Base-by-base conservation (phyloP, 2,797 vertebrate species). In the Caiman crocodilus region DNA sequence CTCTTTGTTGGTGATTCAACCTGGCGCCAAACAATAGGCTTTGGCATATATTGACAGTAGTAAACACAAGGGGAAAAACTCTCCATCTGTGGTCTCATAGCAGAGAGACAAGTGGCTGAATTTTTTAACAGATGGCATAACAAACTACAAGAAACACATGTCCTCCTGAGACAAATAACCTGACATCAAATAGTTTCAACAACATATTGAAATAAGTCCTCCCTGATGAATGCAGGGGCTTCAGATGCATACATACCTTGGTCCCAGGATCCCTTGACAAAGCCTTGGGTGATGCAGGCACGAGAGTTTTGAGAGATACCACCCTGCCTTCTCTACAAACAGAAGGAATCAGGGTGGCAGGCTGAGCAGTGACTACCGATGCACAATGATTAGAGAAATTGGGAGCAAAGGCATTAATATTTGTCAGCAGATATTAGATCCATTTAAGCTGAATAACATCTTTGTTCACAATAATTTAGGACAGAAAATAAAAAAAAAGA, bases 131-230 rank as follows among this genome's bases (percentile, higher is more conserved):
- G 97, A 98, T 98, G 97, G 97, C 96, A 89, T 20, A 96, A 94
- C 96, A 97, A 97, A 94, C 96, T 96, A 94, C 95, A 94, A 63
- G 91, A 90, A 97, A 56, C 30, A 11, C 7, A 0, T 9, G 2
- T 89, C 95, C 95, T 95, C 97, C 84, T 63, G 97, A 96, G 97
- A 97, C 97, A 6, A 9, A 30, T 74, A 97, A 81, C 96, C 96
- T 97, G 97, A 97, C 97, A 97, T 96, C 95, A 96, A 93, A 96
- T 95, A 95, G 93, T 93, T 98, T 92, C 96, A 96, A 87, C 96
- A 97, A 97, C 97, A 98, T 97, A 96, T 97, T 97, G 97, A 96
- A 96, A 42, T 94, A 97, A 97, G 96, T 92, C 97, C 97, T 97
- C 97, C 97, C 97, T 60, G 94, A 88, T 96, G 97, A 97, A 91